Percentiles rank a stretch among this genome's conserved stretches.
Evolutionary conservation across 2,113 vertebrate species (phyloP).

Genomic region (Campylorhamphus procurvoides): DNA sequence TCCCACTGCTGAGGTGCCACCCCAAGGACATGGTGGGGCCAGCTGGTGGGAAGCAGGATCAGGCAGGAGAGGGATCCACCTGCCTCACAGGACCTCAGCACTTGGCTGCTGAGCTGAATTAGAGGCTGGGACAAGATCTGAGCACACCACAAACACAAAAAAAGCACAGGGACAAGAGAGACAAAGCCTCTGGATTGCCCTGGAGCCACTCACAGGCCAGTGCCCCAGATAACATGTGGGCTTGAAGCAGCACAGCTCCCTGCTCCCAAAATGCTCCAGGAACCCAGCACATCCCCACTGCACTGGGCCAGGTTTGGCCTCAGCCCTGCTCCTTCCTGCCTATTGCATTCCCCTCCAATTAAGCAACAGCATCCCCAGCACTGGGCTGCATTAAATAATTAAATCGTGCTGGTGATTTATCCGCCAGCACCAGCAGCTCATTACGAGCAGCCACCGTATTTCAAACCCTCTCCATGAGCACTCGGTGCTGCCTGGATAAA

Average conservation of each 20-base stretch:
- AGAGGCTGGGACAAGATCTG: background rate
- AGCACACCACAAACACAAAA: background rate
- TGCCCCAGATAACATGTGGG: rapidly evolving
- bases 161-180: background rate
- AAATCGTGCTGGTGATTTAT: conserved; percentile 46
- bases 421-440: conserved; percentile 55
- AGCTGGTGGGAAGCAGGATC: rapidly evolving
- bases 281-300: background rate
- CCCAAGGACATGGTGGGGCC: background rate
- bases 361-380: conserved; percentile 27
- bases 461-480: conserved; percentile 15
- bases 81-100: background rate
- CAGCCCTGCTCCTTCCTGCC: background rate
- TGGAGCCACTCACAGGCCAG: background rate
- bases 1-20: background rate
- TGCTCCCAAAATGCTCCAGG: background rate
- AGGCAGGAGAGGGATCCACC: background rate
- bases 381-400: conserved; percentile 63
- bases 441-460: conserved; percentile 43
- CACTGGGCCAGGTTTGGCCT: background rate
- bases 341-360: conserved; percentile 48
- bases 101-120: background rate
- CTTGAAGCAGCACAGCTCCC: rapidly evolving
- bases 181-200: background rate
- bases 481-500: conserved; percentile 35